These are phyloP conservation scores for Puffinus mauretanicus DNA, from an alignment of 2,113 vertebrate species.

Conservation along the genomic window DNA sequence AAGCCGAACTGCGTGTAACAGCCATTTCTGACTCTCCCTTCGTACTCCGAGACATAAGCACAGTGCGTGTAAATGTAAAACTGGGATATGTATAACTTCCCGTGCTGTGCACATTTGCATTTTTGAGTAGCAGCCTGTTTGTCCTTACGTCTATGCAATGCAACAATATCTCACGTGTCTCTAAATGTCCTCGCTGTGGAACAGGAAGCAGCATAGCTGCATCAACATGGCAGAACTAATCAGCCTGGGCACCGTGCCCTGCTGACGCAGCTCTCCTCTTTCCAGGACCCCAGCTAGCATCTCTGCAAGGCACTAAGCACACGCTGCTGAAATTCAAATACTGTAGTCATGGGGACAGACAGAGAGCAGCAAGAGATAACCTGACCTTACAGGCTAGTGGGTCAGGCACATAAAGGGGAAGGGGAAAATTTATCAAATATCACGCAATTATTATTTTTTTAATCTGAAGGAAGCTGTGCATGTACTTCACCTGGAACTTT, in stretches of 20 bases:
- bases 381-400: background rate
- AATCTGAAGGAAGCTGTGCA: background rate
- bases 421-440: background rate
- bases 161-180: conserved; percentile 13
- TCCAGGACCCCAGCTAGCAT: conserved; percentile 39
- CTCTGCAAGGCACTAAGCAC: conserved; percentile 35
- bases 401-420: background rate
- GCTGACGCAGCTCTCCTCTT: conserved; percentile 48
- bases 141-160: conserved; percentile 4
- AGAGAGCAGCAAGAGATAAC: conserved; percentile 10
- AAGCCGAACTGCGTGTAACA: background rate
- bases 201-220: conserved; percentile 33
- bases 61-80: background rate
- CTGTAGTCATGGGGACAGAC: conserved; percentile 53
- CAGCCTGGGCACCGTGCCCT: conserved; percentile 41
- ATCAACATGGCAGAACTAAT: conserved; percentile 61
- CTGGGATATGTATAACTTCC: background rate
- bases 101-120: background rate
- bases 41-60: background rate
- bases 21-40: background rate
- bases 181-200: background rate
- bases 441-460: background rate
- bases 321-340: conserved; percentile 36
- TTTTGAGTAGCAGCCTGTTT: conserved; percentile 45
- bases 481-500: background rate